Evolutionary conservation across 2,888 invertebrate species (phyloP).

Genomic region (Clanis bilineata): DNA sequence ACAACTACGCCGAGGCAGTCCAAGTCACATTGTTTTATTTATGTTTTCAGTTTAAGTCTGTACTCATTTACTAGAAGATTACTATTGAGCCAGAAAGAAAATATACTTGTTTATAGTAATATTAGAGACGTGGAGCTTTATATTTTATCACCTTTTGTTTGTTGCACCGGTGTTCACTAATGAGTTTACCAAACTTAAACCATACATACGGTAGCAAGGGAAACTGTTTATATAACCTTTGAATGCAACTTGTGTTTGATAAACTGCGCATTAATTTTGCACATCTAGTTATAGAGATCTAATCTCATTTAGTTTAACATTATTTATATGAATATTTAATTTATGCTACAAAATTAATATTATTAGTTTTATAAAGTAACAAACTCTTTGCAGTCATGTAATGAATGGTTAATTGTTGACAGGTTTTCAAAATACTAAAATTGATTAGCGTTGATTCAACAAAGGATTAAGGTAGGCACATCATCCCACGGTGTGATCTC

Average conservation of each 20-base stretch:
- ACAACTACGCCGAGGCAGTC: too few relatives aligned
- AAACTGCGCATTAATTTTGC: neutral
- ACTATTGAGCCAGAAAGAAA: too few relatives aligned
- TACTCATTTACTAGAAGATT: too few relatives aligned
- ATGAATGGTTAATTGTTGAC: neutral
- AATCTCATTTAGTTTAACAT: too few relatives aligned
- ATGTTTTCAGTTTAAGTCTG: too few relatives aligned
- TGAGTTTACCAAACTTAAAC: neutral
- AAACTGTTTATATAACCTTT: neutral
- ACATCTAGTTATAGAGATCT: too few relatives aligned
- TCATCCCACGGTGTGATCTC: constrained; percentile 5
- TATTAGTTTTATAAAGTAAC: neutral
- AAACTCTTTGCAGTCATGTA: neutral
- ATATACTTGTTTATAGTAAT: neutral
- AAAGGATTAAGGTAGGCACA: neutral
- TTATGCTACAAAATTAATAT: too few relatives aligned
- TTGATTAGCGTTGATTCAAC: neutral
- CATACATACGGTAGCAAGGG: neutral
- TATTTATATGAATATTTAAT: too few relatives aligned
- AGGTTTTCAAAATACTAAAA: neutral
- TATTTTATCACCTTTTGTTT: neutral
- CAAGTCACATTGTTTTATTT: too few relatives aligned
- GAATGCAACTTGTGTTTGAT: neutral
- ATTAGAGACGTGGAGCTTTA: neutral
- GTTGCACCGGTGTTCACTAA: neutral